phyloP scores from a whole-genome alignment of 23 tunicate species.

The Clavelina lepadiformis region DNA sequence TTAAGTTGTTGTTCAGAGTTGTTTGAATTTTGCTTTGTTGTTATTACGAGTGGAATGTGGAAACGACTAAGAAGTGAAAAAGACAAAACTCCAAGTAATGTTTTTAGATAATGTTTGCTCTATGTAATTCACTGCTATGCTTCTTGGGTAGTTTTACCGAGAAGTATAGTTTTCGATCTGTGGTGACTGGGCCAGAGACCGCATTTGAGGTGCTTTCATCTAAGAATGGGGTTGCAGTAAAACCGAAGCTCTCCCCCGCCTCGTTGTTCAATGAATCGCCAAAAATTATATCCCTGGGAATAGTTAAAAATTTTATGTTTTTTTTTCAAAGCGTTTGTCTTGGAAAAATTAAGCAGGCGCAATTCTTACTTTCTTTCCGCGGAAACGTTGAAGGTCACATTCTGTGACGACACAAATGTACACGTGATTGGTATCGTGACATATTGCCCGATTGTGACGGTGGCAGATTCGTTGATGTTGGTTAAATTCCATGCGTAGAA shows the following conservation, averaged over 20 bases:
- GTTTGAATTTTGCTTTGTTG: too few species aligned
- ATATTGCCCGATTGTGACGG: conserved; percentile 10
- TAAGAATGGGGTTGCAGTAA: conserved; percentile 1
- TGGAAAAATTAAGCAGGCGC: not conserved
- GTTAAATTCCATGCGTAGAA: conserved; percentile 29
- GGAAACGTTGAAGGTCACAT: conserved; percentile 20
- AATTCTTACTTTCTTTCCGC: conserved; percentile 20
- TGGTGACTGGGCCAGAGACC: conserved; percentile 8
- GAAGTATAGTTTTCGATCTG: conserved; percentile 11
- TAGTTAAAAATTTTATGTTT: not conserved
- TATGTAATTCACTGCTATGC: too few species aligned
- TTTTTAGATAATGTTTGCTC: too few species aligned
- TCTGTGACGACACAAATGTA: conserved; percentile 9
- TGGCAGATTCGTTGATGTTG: conserved; percentile 19
- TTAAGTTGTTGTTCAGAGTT: too few species aligned
- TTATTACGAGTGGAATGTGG: too few species aligned
- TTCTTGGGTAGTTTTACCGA: conserved; percentile 3
- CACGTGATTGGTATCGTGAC: conserved; percentile 34
- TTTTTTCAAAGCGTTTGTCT: not conserved
- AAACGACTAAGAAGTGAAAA: too few species aligned
- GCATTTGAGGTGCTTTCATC: not conserved
- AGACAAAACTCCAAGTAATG: too few species aligned
- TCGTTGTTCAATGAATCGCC: conserved; percentile 16
- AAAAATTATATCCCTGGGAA: conserved; percentile 19
- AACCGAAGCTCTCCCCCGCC: conserved; percentile 14